phyloP scores from a whole-genome alignment of 2,888 invertebrate genomes.

The Cheilosia soror region DNA sequence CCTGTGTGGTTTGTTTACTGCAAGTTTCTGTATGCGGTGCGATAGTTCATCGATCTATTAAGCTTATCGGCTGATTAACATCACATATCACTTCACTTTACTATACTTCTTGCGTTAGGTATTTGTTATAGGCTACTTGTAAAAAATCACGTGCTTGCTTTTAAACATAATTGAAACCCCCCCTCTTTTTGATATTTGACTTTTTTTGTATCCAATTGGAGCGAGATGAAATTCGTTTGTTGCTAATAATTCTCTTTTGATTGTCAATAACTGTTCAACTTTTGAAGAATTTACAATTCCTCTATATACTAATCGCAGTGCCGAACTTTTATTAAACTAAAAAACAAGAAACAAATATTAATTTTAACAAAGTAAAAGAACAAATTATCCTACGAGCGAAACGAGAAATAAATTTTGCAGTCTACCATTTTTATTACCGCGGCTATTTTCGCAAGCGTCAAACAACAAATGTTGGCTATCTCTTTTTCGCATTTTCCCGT shows the following conservation, averaged over 20 bases:
- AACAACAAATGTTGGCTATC: conserved; percentile 16
- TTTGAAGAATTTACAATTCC: neutral
- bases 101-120: no score
- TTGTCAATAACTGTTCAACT: no score
- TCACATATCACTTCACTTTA: conserved; percentile 1
- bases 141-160: conserved; percentile 61
- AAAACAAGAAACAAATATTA: neutral
- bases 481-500: conserved; percentile 18
- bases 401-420: conserved; percentile 2
- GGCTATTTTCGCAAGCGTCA: conserved; percentile 66
- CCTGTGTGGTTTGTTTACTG: conserved; percentile 13
- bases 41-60: conserved; percentile 63
- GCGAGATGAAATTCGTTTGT: conserved; percentile 7
- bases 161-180: conserved; percentile 30
- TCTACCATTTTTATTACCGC: conserved; percentile 43
- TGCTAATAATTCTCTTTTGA: neutral
- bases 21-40: neutral
- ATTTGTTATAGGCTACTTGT: conserved; percentile 4
- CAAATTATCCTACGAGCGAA: neutral
- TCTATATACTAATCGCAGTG: neutral
- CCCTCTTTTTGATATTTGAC: conserved; percentile 17
- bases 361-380: neutral
- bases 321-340: neutral
- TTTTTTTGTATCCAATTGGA: conserved; percentile 12
- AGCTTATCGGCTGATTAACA: conserved; percentile 60